These are phyloP conservation scores for Drosophila saltans DNA, from an alignment of 1,140 invertebrate species.

Conservation along the genomic window DNA sequence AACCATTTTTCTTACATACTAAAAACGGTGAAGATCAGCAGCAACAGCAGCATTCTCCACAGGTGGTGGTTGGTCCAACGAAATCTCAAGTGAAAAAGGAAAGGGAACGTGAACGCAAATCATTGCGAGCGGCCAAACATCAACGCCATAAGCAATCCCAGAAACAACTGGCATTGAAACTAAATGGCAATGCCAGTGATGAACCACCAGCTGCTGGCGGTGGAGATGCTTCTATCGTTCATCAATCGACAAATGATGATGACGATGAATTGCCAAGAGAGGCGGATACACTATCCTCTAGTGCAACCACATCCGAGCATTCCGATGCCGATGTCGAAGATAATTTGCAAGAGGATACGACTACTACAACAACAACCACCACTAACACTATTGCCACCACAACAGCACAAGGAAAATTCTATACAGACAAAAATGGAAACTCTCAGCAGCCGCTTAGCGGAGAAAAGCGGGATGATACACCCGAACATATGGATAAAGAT, in stretches of 20 bases:
- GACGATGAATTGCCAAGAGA: conserved; percentile 43
- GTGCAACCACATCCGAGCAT: conserved; percentile 84
- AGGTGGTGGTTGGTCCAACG: conserved; percentile 82
- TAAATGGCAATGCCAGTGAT: conserved; percentile 71
- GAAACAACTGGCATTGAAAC: conserved; percentile 45
- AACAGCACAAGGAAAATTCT: conserved; percentile 51
- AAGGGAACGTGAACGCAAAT: conserved; percentile 86
- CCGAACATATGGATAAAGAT: conserved; percentile 85
- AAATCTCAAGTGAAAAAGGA: conserved; percentile 89
- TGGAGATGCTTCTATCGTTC: conserved; percentile 25
- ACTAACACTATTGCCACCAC: not conserved
- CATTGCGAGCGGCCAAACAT: conserved; percentile 71
- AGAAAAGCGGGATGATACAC: conserved; percentile 85
- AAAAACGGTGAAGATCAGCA: not conserved
- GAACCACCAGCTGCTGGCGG: conserved; percentile 8
- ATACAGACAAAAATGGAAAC: conserved; percentile 77
- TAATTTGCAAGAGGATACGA: conserved; percentile 87
- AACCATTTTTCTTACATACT: conserved; percentile 65
- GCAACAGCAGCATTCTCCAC: conserved; percentile 24
- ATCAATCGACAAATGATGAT: conserved; percentile 12
- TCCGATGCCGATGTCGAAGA: conserved; percentile 93
- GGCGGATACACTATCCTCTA: conserved; percentile 53
- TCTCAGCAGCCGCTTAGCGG: conserved; percentile 50
- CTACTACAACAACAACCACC: conserved; percentile 36
- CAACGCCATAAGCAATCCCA: conserved; percentile 75